Base-by-base conservation (phyloP, 2,113 vertebrate species). In the Caretta caretta region DNA sequence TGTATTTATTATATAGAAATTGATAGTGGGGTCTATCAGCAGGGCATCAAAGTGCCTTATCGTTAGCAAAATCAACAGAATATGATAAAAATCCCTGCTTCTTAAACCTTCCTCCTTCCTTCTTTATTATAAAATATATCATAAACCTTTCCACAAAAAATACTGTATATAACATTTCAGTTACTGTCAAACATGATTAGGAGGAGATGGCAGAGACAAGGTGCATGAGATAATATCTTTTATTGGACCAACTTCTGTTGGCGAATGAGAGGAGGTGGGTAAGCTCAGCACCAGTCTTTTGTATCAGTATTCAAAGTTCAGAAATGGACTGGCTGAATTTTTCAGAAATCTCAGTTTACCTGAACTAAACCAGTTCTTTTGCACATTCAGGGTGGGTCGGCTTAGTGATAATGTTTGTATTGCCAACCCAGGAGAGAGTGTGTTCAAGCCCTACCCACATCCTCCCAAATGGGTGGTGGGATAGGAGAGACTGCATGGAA, bases 361-460 rank as follows among this genome's bases (percentile, higher is more conserved):
- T 84, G 69, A 81, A 81, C 78, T 79, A 14, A 35, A 13, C 31
- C 10, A 57, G 10, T 51, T 91, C 11, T n/a, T 20, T 86, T 10
- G 1, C 1, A 2, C 42, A 90, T 76, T 46, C 3, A 25, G 86
- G 17, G 20, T 10, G 69, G 86, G 69, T 6, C 0, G 48, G 4
- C 1, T 53, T 80, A 17, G 48, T 4, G 16, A 76, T 57, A 65
- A 1, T 54, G 11, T 25, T 25, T 10, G 2, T 8, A 35, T 56
- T 62, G 31, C 38, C 1, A 3, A 80, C 0, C 0, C 31, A 31
- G 38, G 76, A 85, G 87, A 88, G 38, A 35, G 0, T 12, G 0
- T 85, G 6, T 27, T 84, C 27, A 72, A 72, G 86, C 78, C 31
- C 17, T 80, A 78, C 49, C 3, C 0, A 62, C 59, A 22, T 82